These are phyloP conservation scores for Scarus forsteni DNA, from an alignment of 2,797 vertebrate genomes.

Conservation along the genomic window DNA sequence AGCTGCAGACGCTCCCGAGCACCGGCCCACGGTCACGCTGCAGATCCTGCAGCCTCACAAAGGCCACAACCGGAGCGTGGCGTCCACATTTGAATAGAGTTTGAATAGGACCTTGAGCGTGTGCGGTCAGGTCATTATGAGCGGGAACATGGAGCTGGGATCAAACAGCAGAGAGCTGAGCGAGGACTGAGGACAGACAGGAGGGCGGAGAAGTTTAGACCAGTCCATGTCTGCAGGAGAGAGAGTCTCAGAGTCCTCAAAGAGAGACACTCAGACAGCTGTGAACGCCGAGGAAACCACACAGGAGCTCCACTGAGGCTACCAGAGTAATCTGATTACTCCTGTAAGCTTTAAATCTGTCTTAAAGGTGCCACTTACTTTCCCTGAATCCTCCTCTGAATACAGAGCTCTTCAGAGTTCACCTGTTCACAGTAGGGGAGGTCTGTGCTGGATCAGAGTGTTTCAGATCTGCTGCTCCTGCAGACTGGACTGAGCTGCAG, in stretches of 20 bases:
- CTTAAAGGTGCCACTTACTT: no score
- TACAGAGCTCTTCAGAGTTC: no score
- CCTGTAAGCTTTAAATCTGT: no score
- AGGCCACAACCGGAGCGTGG: conserved; percentile 33
- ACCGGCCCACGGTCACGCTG: conserved; percentile 4
- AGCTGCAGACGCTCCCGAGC: conserved; percentile 12
- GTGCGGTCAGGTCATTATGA: conserved; percentile 13
- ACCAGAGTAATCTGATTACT: no score
- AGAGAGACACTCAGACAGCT: neutral
- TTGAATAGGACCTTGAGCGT: conserved; percentile 50
- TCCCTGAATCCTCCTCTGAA: no score
- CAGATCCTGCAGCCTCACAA: conserved; percentile 38
- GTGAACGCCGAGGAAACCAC: no score
- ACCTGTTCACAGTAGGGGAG: no score
- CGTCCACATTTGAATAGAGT: conserved; percentile 57
- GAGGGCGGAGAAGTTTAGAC: neutral
- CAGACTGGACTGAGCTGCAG: no score
- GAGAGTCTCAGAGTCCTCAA: neutral
- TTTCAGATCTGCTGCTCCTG: no score
- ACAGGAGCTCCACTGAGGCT: no score
- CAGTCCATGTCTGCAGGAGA: neutral
- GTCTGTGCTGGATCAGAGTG: no score
- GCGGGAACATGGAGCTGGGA: neutral
- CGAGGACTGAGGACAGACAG: conserved; percentile 1
- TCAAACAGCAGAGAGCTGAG: conserved; percentile 7